Percentiles rank a stretch among this genome's conserved stretches.
phyloP scores from a whole-genome alignment of 2,797 vertebrate genomes.

The Bufotes viridis region DNA sequence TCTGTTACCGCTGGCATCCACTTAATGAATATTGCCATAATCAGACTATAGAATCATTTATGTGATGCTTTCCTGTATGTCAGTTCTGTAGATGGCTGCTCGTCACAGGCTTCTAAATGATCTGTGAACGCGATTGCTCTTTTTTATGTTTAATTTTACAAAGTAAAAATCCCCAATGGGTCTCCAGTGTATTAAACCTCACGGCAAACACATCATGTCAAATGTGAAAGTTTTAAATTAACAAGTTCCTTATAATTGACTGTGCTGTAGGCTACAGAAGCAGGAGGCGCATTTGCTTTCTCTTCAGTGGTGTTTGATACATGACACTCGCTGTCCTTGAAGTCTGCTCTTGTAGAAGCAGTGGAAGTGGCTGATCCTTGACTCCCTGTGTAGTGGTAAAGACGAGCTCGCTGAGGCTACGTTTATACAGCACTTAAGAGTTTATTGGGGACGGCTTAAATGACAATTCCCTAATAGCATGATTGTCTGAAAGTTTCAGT shows the following conservation, averaged over 20 bases:
- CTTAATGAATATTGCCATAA: neutral
- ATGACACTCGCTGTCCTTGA: constrained; percentile 51
- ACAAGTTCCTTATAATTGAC: constrained; percentile 52
- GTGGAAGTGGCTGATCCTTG: neutral
- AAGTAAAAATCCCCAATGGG: constrained; percentile 44
- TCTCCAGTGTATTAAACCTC: constrained; percentile 33
- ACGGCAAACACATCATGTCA: constrained; percentile 52
- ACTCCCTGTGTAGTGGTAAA: neutral
- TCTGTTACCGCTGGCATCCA: neutral
- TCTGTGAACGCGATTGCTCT: constrained; percentile 17
- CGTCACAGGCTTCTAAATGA: constrained; percentile 5
- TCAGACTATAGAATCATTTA: neutral
- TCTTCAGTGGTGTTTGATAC: constrained; percentile 50
- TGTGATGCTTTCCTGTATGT: neutral
- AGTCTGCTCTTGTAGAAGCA: neutral
- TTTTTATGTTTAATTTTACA: constrained; percentile 21
- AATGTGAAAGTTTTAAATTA: constrained; percentile 51
- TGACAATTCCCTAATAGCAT: neutral
- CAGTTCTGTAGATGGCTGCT: neutral
- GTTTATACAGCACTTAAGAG: neutral
- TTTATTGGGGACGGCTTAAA: neutral
- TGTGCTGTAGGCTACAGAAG: constrained; percentile 42
- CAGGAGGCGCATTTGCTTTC: constrained; percentile 32
- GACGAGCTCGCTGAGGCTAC: neutral
- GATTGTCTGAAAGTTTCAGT: neutral